phyloP scores from a whole-genome alignment of 2,113 vertebrate species.

The Brienomyrus longianalis region DNA sequence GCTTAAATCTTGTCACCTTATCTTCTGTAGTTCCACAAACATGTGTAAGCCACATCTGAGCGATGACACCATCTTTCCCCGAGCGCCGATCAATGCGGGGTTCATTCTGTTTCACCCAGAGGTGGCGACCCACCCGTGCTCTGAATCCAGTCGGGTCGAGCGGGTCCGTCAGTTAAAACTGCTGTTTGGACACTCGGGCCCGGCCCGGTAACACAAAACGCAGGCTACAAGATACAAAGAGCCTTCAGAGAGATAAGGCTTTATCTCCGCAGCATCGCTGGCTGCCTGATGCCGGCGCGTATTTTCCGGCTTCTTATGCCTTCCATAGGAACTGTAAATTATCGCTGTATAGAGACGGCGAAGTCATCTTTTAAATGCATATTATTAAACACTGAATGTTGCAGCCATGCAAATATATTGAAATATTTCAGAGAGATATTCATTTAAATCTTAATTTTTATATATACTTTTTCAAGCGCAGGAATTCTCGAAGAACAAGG shows the following conservation, averaged over 20 bases:
- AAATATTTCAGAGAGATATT: not conserved
- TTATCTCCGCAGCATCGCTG: not conserved
- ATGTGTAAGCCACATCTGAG: slow-evolving; percentile 32
- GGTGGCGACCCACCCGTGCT: slow-evolving; percentile 27
- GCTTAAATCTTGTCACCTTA: slow-evolving; percentile 28
- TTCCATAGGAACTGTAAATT: not conserved
- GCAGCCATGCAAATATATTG: not conserved
- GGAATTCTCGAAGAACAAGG: not conserved
- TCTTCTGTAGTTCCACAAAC: slow-evolving; percentile 30
- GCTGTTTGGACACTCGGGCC: slow-evolving; percentile 39
- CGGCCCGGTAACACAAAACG: slow-evolving; percentile 31
- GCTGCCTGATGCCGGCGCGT: not conserved
- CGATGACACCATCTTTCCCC: slow-evolving; percentile 31
- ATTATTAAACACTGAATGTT: not conserved
- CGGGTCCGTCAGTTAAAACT: slow-evolving; percentile 37
- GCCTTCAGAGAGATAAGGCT: slow-evolving; percentile 22
- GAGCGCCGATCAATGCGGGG: slow-evolving; percentile 45
- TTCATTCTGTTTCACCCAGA: slow-evolving; percentile 32
- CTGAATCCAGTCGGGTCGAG: slow-evolving; percentile 37
- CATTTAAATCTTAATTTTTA: not conserved
- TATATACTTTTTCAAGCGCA: not conserved
- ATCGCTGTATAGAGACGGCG: not conserved
- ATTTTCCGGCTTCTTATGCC: not conserved
- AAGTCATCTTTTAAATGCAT: not conserved
- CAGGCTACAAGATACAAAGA: slow-evolving; percentile 40